Conservation (phyloP, 2,113 vertebrate species). For the Corydoras maculifer region DNA sequence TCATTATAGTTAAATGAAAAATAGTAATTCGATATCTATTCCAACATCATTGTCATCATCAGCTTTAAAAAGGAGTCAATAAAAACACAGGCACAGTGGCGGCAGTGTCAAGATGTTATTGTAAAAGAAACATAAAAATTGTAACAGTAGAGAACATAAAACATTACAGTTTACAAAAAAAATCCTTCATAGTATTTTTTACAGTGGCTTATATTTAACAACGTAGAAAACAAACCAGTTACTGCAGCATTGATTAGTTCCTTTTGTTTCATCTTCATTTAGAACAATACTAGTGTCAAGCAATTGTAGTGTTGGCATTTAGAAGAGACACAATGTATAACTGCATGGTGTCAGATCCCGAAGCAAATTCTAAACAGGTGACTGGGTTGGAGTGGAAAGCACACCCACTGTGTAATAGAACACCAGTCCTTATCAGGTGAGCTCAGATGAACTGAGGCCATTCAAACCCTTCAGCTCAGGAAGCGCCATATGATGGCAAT, state of each 20-base stretch:
- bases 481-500: background rate
- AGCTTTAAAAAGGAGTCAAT: background rate
- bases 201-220: slow-evolving; percentile 12
- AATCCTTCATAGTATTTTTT: background rate
- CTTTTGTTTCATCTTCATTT: slow-evolving; percentile 1
- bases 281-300: slow-evolving; percentile 27
- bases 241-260: slow-evolving; percentile 14
- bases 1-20: too few relatives aligned
- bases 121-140: slow-evolving; percentile 32
- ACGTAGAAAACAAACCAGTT: slow-evolving; percentile 25
- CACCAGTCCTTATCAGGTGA: background rate
- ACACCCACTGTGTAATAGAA: background rate
- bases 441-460: background rate
- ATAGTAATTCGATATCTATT: too few relatives aligned
- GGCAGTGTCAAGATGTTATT: slow-evolving; percentile 35
- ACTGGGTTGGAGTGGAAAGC: slow-evolving; percentile 4
- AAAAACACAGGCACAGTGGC: slow-evolving; percentile 1
- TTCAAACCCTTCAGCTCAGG: slow-evolving; percentile 1
- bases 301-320: slow-evolving; percentile 26
- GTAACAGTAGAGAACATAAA: slow-evolving; percentile 14
- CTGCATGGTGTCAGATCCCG: background rate
- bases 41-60: background rate
- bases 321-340: background rate
- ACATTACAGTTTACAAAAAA: slow-evolving; percentile 20
- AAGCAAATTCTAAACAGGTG: background rate